Evolutionary conservation across 2,888 invertebrate species (phyloP), one percentile per base, ranked within the genome.

Genomic region (Abscondita cerata): DNA sequence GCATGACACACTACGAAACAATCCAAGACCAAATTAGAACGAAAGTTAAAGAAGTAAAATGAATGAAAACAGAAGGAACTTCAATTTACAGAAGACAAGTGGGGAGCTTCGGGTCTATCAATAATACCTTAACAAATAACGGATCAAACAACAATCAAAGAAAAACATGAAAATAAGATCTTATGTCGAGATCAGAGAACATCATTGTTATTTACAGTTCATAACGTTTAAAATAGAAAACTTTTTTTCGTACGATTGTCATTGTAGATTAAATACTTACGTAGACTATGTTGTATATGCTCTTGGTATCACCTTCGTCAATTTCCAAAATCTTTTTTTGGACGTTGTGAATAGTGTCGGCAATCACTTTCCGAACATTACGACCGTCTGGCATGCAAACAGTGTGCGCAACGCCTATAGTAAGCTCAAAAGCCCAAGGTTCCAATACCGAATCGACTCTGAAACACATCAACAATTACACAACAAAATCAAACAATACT

Each of bases 301-400:
- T 89, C 71, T 90, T 89, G 0, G 92, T 93, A 73, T 95, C 93
- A 72, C 95, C 94, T 67, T 91, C 90, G 64, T 87, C 85, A 53
- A 85, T 83, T 5, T 81, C 78, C 55, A 92, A 78, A 78, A 95
- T 82, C 71, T 86, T 84, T 52, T 81, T 83, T 78, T 90, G 89
- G 8, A 92, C 81, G 1, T 82, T 81, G 46, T 86, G 82, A 73
- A 93, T 81, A 1, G 87, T 78, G 18, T 84, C 80, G 0, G 86
- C 85, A 1, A 93, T 78, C 1, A 82, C 82, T 65, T 83, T 83
- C 44, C 92, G 85, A 11, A 92, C 84, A 75, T 93, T 93, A 58
- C 84, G 81, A 0, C 91, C 92, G 74, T 89, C 86, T 0, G 86
- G 84, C 81, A 90, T 83, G 15, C 72, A 73, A 0, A 80, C 72